Evolutionary conservation across 1,140 invertebrate genomes (phyloP), one percentile per base, ranked within the genome.

Genomic region (Musca vetustissima): DNA sequence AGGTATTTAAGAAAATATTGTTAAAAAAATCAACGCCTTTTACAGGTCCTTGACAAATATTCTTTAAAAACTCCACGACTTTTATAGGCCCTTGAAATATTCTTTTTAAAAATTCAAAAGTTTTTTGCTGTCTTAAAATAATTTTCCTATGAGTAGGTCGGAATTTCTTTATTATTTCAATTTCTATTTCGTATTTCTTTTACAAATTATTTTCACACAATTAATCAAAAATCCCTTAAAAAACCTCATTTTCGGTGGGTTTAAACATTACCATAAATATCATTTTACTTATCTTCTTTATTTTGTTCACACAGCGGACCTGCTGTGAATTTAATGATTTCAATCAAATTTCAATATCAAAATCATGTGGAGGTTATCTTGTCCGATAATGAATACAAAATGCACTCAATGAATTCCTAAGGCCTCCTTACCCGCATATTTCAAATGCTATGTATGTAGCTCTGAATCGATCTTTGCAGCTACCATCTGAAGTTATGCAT

Each of bases 121-220:
- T n/a, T n/a, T n/a, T n/a, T 32, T 32, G 28, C 4, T 32, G 28
- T 32, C 28, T 9, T 32, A 32, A 32, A 32, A 32, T 4, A 32
- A 32, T 32, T 4, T 32, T 32, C 28, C 9, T 32, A 32, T n/a
- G n/a, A n/a, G n/a, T n/a, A n/a, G n/a, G n/a, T n/a, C n/a, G n/a
- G n/a, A n/a, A n/a, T n/a, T n/a, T n/a, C n/a, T n/a, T n/a, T n/a
- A n/a, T n/a, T n/a, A n/a, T n/a, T n/a, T n/a, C n/a, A n/a, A n/a
- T n/a, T n/a, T n/a, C n/a, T n/a, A n/a, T n/a, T n/a, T n/a, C n/a
- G n/a, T n/a, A n/a, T n/a, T n/a, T n/a, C n/a, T n/a, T 59, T 21
- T 61, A 36, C 21, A 43, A 61, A 61, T 61, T 61, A 32, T 61
- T 61, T 61, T 61, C 57, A 61, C 57, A 61, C 32, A 61, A 61